These are phyloP conservation scores for Ciconia boyciana DNA, from an alignment of 2,113 vertebrate species.

Conservation along the genomic window DNA sequence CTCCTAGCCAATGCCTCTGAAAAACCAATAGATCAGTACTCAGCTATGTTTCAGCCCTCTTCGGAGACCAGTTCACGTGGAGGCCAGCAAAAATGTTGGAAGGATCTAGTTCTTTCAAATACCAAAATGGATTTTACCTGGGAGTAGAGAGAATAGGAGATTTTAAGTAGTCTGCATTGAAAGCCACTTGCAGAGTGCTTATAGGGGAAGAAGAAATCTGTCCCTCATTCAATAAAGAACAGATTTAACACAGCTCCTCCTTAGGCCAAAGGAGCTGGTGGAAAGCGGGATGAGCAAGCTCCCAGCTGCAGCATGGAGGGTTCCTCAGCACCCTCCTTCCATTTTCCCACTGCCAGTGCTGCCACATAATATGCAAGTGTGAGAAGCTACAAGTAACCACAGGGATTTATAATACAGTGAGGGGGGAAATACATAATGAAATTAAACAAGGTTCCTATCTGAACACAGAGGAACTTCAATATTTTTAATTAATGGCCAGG, in stretches of 20 bases:
- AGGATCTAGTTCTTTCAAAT: neutral
- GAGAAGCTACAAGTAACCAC: neutral
- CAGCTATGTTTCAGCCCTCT: neutral
- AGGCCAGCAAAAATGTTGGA: neutral
- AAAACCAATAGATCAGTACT: neutral
- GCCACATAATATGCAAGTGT: neutral
- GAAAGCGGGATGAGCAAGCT: neutral
- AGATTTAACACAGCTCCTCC: neutral
- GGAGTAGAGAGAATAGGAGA: neutral
- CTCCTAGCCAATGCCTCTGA: neutral
- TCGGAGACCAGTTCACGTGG: neutral
- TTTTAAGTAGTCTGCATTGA: neutral
- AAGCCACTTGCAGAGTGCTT: neutral
- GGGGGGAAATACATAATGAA: neutral
- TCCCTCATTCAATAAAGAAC: neutral
- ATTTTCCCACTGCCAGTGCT: neutral
- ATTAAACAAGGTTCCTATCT: neutral
- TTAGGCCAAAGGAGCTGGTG: neutral
- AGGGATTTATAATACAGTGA: neutral
- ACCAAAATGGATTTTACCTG: neutral
- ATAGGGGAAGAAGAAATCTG: no score
- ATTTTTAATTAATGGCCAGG: constrained; percentile 17
- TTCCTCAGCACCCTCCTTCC: neutral
- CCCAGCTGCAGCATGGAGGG: fast-evolving
- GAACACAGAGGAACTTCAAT: neutral